Evolutionary conservation across 2,797 vertebrate species (phyloP).

Genomic region (Pseudochaenichthys georgianus): DNA sequence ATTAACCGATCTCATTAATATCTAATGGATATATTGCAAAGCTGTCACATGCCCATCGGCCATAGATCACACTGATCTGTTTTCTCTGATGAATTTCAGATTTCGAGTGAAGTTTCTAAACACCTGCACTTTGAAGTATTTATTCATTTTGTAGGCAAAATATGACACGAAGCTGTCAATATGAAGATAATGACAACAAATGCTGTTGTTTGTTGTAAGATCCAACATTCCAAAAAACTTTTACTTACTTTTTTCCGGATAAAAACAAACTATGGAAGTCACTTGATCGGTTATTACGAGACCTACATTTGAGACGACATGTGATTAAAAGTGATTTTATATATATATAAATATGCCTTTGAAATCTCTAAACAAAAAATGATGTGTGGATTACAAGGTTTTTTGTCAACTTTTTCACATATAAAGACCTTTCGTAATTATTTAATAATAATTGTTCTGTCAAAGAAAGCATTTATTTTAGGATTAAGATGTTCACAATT

Average conservation of each 20-base stretch:
- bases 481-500: background rate
- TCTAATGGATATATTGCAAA: constrained; percentile 45
- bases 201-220: too few species aligned
- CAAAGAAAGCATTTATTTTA: background rate
- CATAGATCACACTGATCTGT: background rate
- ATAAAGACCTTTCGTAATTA: too few species aligned
- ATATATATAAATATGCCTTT: background rate
- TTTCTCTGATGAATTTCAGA: background rate
- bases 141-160: too few species aligned
- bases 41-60: background rate
- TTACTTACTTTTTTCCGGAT: too few species aligned
- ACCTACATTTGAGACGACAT: background rate
- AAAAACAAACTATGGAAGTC: too few species aligned
- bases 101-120: background rate
- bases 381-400: background rate
- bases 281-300: too few species aligned
- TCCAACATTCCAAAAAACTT: too few species aligned
- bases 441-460: background rate
- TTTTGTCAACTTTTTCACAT: background rate
- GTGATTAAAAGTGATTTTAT: background rate
- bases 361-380: background rate
- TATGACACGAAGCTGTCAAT: too few species aligned
- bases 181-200: too few species aligned
- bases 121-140: background rate
- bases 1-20: constrained; percentile 66